Percentiles rank a stretch among this genome's conserved stretches.
Conservation (phyloP, 2,888 invertebrate genomes). For the Xylota sylvarum region DNA sequence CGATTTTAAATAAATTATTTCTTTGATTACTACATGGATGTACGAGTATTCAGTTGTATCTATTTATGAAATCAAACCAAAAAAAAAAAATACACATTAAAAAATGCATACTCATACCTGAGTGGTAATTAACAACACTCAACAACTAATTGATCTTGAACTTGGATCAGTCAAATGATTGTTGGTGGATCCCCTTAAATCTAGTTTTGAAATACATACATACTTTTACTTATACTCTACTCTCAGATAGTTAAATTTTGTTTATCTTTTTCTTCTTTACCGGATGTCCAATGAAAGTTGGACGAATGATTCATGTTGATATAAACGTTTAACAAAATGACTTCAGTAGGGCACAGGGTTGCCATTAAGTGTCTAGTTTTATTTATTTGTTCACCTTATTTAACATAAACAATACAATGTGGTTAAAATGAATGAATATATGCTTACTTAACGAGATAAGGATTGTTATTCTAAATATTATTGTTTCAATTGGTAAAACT, state of each 20-base stretch:
- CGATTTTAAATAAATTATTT: not conserved
- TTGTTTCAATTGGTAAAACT: not conserved
- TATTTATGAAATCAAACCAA: not conserved
- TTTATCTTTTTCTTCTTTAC: not conserved
- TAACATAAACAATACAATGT: no score
- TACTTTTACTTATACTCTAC: not conserved
- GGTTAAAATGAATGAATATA: no score
- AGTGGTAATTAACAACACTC: constrained; percentile 13
- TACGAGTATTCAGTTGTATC: not conserved
- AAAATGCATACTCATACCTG: not conserved
- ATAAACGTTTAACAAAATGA: not conserved
- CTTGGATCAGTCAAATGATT: not conserved
- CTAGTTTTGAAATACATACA: not conserved
- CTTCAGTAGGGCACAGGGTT: not conserved
- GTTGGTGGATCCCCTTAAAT: constrained; percentile 23
- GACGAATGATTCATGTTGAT: constrained; percentile 4
- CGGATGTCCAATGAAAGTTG: not conserved
- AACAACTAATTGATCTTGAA: constrained; percentile 32
- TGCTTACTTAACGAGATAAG: no score
- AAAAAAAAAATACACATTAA: not conserved
- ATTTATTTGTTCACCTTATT: not conserved
- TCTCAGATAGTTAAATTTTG: no score
- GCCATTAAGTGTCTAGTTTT: not conserved
- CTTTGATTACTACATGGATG: not conserved
- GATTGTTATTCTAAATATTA: no score